phyloP scores from a whole-genome alignment of 2,113 vertebrate genomes.

The Peucedramus taeniatus region DNA sequence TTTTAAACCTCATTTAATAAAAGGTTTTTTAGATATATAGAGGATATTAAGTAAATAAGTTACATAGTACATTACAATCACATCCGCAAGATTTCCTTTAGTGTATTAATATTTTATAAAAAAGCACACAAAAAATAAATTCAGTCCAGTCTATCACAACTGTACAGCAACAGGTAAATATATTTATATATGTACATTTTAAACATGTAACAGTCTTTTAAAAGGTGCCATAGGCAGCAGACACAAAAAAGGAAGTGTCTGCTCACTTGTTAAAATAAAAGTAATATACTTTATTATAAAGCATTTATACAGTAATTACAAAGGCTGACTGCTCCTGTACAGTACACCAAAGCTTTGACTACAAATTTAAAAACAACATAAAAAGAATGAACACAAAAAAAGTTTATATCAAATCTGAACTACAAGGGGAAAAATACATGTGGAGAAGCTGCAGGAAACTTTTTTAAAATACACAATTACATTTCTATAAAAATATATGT shows the following conservation, averaged over 20 bases:
- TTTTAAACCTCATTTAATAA: constrained; percentile 82
- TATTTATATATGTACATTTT: constrained; percentile 72
- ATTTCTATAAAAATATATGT: constrained; percentile 73
- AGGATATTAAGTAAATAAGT: constrained; percentile 83
- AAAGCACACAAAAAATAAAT: constrained; percentile 84
- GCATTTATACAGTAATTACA: constrained; percentile 82
- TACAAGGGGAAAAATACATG: background rate
- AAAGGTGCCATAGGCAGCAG: constrained; percentile 79
- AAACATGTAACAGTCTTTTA: constrained; percentile 80
- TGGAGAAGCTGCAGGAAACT: constrained; percentile 34
- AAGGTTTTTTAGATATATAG: constrained; percentile 76
- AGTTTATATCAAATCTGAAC: constrained; percentile 58
- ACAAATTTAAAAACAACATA: constrained; percentile 65
- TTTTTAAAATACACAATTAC: constrained; percentile 57
- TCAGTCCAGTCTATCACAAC: constrained; percentile 79
- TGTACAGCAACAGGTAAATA: constrained; percentile 81
- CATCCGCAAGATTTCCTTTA: constrained; percentile 81
- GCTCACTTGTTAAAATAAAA: constrained; percentile 78
- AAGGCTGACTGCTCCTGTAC: constrained; percentile 73
- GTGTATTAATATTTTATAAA: constrained; percentile 85
- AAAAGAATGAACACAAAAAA: constrained; percentile 62
- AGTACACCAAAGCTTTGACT: constrained; percentile 67
- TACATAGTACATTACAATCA: constrained; percentile 83
- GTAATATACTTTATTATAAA: constrained; percentile 79
- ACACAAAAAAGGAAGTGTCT: constrained; percentile 77